Conservation (phyloP, 2,888 invertebrate species). For the Gymnoscelis rufifasciata region DNA sequence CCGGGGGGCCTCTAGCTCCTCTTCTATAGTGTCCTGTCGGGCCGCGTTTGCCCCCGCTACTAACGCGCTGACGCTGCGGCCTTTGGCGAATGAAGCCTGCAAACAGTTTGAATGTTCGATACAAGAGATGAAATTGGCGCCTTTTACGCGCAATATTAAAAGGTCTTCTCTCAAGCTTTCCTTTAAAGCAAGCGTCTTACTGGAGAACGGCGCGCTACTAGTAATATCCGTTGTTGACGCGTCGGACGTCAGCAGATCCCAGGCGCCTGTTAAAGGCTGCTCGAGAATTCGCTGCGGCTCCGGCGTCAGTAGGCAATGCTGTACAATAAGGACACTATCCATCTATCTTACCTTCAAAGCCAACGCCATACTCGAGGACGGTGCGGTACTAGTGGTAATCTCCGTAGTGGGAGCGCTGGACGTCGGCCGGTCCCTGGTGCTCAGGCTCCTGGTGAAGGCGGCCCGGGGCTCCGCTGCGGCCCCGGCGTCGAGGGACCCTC, state of each 20-base stretch:
- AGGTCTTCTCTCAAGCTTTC: no score
- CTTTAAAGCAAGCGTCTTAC: no score
- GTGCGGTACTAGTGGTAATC: conserved; percentile 34
- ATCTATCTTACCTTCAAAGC: conserved; percentile 47
- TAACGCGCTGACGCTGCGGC: conserved; percentile 60
- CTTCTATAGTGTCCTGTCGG: conserved; percentile 89
- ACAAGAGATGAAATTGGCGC: no score
- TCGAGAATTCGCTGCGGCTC: no score
- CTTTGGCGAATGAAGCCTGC: conserved; percentile 59
- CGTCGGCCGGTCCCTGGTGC: conserved; percentile 64
- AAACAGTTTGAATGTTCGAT: neutral
- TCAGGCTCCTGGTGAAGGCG: conserved; percentile 70
- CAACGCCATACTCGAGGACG: conserved; percentile 67
- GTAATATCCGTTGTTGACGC: no score
- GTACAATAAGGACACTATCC: no score
- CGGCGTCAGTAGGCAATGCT: no score
- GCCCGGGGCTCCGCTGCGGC: conserved; percentile 49
- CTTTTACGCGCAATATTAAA: no score
- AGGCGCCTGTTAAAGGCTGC: no score
- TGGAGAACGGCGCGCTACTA: no score
- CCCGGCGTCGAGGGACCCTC: conserved; percentile 43
- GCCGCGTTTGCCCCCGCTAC: conserved; percentile 66
- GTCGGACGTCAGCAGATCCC: no score
- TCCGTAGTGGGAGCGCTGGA: conserved; percentile 51
- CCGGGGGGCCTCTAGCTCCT: conserved; percentile 79